Evolutionary conservation across 2,113 vertebrate species (phyloP).

Genomic region (Dasyprocta punctata): DNA sequence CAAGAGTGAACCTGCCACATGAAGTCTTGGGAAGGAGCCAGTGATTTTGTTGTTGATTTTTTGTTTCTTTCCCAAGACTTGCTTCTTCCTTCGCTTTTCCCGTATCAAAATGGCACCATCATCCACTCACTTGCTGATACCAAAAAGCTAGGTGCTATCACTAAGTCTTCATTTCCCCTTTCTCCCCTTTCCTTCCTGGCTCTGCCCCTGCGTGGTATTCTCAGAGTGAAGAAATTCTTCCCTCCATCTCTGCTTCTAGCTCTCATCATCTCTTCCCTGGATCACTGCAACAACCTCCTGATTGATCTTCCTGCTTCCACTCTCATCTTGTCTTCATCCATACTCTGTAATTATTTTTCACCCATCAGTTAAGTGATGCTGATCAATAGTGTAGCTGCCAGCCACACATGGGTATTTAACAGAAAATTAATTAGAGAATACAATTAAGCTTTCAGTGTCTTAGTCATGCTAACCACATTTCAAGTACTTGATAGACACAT

Average conservation of each 20-base stretch:
- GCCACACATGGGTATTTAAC: not conserved
- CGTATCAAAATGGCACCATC: not conserved
- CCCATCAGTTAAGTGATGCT: not conserved
- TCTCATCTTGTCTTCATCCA: not conserved
- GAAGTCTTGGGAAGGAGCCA: not conserved
- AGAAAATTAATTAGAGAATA: conserved; percentile 16
- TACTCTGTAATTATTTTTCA: not conserved
- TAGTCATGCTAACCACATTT: not conserved
- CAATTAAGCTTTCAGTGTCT: conserved; percentile 10
- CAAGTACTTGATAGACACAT: not conserved
- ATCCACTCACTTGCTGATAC: not conserved
- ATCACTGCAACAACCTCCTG: not conserved
- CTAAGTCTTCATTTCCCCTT: not conserved
- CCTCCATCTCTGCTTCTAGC: not conserved
- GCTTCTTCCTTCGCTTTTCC: not conserved
- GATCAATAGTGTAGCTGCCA: not conserved
- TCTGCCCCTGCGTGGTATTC: not conserved
- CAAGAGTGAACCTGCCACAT: not conserved
- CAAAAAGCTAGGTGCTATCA: not conserved
- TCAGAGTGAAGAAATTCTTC: not conserved
- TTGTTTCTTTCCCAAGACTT: not conserved
- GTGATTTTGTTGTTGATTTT: not conserved
- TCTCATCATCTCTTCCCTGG: accelerated
- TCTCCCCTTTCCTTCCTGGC: not conserved
- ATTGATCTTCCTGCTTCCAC: not conserved